Base-by-base conservation (phyloP, 2,888 invertebrate genomes). In the Drosophila sordidapex region DNA sequence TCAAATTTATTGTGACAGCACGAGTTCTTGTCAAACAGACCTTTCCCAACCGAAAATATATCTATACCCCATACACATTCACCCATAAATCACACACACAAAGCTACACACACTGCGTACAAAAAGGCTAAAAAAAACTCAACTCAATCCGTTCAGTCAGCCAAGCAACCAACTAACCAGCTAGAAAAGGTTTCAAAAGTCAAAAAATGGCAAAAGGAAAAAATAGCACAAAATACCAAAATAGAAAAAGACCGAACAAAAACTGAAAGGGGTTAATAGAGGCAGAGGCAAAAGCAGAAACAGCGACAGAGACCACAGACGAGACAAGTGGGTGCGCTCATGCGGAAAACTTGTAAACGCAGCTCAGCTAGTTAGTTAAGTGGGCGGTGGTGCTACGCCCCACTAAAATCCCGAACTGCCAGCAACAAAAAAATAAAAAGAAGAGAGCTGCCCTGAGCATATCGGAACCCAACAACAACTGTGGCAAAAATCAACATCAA, bases 251-350 rank as follows among this genome's bases (percentile, higher is more conserved):
- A 53, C 6, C 33, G 13, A 38, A 21, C 57, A 49, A 52, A 65
- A 70, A 84, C 76, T 76, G 71, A 82, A 85, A 87, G 79, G 84
- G 84, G 85, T 85, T 87, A 85, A 84, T 87, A 75, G 84, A 73
- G 74, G 84, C 76, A 61, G 77, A 60, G 74, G 72, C 60, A 56
- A 36, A 8, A 13, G 33, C 7, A 40, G 15, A 13, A 56, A n/a
- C n/a, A 56, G 82, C 74, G 76, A 69, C 61, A 18, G 80, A 65
- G 79, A 73, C 75, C 84, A 74, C 81, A 77, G 85, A 83, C 83
- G 85, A 88, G 87, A 84, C 89, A 88, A 87, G 87, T 88, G 88
- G 83, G 85, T 83, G 87, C 87, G 87, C 83, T 87, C 87, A 87
- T 85, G 87, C 82, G 85, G 75, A 76, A 87, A 82, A 88, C 84